Evolutionary conservation across 1,140 invertebrate genomes (phyloP).

Genomic region (Nephila pilipes): DNA sequence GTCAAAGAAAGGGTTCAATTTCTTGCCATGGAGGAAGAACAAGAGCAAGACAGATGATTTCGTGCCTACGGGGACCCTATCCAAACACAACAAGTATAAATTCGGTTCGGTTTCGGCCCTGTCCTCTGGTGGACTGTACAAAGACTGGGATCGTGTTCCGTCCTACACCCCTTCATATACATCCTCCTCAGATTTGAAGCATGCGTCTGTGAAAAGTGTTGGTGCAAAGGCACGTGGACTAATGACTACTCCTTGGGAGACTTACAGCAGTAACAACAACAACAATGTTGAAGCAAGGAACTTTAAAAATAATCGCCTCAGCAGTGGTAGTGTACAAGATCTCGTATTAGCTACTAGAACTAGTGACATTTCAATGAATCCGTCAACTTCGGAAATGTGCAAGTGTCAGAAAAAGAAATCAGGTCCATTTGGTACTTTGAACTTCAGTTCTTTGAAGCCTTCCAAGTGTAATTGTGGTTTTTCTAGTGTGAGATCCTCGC

Average conservation of each 20-base stretch:
- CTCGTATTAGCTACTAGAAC: background rate
- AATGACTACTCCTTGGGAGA: constrained; percentile 68
- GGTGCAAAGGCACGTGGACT: constrained; percentile 28
- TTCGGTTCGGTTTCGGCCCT: constrained; percentile 72
- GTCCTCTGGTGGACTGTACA: constrained; percentile 59
- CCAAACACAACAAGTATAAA: constrained; percentile 67
- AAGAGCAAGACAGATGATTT: constrained; percentile 58
- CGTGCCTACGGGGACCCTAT: constrained; percentile 40
- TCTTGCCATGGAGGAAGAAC: constrained; percentile 68
- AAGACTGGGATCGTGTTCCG: constrained; percentile 41
- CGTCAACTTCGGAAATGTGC: background rate
- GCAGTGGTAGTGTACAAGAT: background rate
- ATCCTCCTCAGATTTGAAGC: constrained; percentile 51
- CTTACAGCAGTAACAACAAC: constrained; percentile 48
- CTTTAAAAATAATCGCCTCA: constrained; percentile 59
- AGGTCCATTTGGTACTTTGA: constrained; percentile 58
- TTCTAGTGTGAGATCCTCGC: constrained; percentile 62
- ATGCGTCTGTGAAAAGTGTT: constrained; percentile 63
- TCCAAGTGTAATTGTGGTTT: constrained; percentile 73
- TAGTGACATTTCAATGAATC: constrained; percentile 17
- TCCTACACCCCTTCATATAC: constrained; percentile 38
- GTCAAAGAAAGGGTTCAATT: constrained; percentile 54
- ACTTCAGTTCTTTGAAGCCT: constrained; percentile 60
- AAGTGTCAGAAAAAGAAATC: constrained; percentile 73
- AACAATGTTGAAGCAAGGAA: constrained; percentile 45